Evolutionary conservation across 2,797 vertebrate genomes (phyloP).

Genomic region (Yasuhikotakia modesta): DNA sequence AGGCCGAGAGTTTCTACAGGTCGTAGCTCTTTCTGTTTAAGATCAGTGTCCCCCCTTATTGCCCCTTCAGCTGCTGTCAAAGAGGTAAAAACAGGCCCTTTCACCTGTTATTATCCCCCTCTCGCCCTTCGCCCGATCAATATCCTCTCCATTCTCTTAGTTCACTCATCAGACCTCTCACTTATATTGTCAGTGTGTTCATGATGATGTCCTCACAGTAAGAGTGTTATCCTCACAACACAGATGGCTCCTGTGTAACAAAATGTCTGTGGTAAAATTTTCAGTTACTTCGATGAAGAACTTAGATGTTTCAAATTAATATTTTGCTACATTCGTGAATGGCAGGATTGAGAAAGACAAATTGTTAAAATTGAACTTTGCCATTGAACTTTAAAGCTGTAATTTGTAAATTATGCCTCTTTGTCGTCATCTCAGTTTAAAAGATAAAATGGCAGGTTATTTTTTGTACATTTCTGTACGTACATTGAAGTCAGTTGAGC

Average conservation of each 20-base stretch:
- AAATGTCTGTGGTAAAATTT: background rate
- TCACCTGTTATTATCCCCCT: slow-evolving; percentile 50
- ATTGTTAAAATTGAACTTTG: too few relatives aligned
- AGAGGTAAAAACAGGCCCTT: slow-evolving; percentile 50
- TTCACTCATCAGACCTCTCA: slow-evolving; percentile 42
- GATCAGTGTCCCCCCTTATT: slow-evolving; percentile 24
- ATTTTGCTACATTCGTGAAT: background rate
- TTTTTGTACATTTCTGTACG: too few relatives aligned
- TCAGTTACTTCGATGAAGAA: too few relatives aligned
- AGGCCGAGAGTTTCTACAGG: background rate
- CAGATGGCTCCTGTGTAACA: slow-evolving; percentile 15
- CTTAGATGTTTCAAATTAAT: background rate
- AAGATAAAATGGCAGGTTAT: too few relatives aligned
- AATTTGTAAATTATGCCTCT: too few relatives aligned
- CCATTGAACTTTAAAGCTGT: too few relatives aligned
- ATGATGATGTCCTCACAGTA: slow-evolving; percentile 18
- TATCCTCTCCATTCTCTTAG: slow-evolving; percentile 44
- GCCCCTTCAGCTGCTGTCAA: slow-evolving; percentile 31
- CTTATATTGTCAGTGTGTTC: slow-evolving; percentile 19
- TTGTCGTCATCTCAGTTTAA: too few relatives aligned
- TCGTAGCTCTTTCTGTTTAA: slow-evolving; percentile 7
- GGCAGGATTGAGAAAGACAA: too few relatives aligned
- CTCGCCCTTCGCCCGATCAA: slow-evolving; percentile 44
- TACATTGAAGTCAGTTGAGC: too few relatives aligned
- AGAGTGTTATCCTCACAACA: slow-evolving; percentile 18